Evolutionary conservation across 2,888 invertebrate genomes (phyloP).

Genomic region (Ischnura elegans): DNA sequence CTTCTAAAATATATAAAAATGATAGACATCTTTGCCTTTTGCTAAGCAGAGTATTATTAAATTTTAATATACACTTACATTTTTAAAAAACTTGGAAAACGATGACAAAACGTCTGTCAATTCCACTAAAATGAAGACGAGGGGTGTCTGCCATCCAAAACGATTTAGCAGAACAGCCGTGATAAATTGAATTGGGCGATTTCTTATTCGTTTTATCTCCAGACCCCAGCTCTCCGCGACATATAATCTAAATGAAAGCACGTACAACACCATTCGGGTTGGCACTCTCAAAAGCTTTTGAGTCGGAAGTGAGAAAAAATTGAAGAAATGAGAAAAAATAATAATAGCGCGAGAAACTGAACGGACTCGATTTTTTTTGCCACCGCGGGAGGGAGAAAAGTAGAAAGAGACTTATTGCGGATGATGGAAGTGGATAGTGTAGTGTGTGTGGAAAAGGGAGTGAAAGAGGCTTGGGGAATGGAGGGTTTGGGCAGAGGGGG

Average conservation of each 20-base stretch:
- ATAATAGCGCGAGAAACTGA: not conserved
- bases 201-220: not conserved
- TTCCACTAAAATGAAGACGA: not conserved
- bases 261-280: constrained; percentile 25
- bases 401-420: constrained; percentile 36
- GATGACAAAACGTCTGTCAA: not conserved
- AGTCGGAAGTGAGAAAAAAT: not conserved
- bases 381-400: not conserved
- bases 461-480: too few species aligned
- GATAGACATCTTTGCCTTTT: too few species aligned
- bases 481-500: not conserved
- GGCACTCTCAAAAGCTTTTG: constrained; percentile 22
- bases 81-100: not conserved
- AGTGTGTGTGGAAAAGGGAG: not conserved
- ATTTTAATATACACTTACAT: too few species aligned
- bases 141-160: not conserved
- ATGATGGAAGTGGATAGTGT: not conserved
- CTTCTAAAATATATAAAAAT: too few species aligned
- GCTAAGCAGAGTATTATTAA: too few species aligned
- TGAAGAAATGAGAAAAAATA: not conserved
- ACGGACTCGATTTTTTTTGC: constrained; percentile 1
- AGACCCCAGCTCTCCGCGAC: not conserved
- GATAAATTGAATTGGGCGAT: not conserved
- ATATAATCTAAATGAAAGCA: constrained; percentile 35
- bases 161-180: not conserved